Evolutionary conservation across 1,140 invertebrate genomes (phyloP).

Genomic region (Scaptomyza hsui): DNA sequence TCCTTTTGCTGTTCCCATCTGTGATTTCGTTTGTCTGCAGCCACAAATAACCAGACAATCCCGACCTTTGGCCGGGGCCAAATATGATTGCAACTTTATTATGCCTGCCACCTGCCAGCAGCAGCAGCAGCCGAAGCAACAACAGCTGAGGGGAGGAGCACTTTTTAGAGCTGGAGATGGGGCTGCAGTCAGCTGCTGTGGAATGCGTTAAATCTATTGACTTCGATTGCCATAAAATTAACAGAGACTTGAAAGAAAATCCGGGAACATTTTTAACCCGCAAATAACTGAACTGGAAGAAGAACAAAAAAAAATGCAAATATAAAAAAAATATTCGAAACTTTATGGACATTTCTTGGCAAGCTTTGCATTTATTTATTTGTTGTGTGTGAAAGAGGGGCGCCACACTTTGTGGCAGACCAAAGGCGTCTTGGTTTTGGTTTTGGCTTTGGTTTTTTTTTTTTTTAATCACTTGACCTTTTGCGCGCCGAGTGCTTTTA

Average conservation of each 20-base stretch:
- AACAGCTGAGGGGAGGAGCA: neutral
- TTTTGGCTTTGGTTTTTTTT: neutral
- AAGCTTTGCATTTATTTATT: conserved; percentile 28
- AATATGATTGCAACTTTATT: conserved; percentile 30
- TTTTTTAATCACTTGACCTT: conserved; percentile 52
- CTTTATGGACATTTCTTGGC: conserved; percentile 36
- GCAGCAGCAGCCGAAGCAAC: neutral
- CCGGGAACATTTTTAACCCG: neutral
- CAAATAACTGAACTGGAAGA: conserved; percentile 27
- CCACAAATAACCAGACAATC: conserved; percentile 6
- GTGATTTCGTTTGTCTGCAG: conserved; percentile 12
- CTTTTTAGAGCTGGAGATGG: too few species aligned
- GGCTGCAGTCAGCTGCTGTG: neutral
- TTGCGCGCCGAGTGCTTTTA: conserved; percentile 39
- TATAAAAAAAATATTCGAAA: conserved; percentile 10
- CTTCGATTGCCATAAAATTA: conserved; percentile 16
- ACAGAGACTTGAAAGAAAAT: conserved; percentile 31
- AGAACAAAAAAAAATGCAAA: conserved; percentile 16
- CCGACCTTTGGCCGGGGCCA: conserved; percentile 1
- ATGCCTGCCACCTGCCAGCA: conserved; percentile 1
- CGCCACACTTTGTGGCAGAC: neutral
- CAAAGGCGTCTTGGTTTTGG: conserved; percentile 2
- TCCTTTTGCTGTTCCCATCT: conserved; percentile 4
- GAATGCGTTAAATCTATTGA: conserved; percentile 6
- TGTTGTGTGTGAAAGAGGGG: conserved; percentile 5